These are phyloP conservation scores for Lates japonicus DNA, from an alignment of 2,797 vertebrate genomes.

Conservation along the genomic window DNA sequence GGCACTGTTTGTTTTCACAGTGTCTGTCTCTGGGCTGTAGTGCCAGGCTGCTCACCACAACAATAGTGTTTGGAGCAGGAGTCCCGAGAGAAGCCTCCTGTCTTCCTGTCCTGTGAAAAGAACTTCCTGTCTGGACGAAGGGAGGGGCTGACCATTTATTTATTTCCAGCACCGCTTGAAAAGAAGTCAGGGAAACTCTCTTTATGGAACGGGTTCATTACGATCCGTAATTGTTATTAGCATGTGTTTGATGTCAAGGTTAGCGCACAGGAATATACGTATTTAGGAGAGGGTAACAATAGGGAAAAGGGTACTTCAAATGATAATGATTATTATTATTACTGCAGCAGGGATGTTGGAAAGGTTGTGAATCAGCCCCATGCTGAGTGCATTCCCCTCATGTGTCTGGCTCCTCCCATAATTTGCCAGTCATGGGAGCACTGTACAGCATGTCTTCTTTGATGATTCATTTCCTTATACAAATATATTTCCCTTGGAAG, in stretches of 20 bases:
- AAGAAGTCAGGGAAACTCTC: slow-evolving; percentile 85
- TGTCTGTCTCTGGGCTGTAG: slow-evolving; percentile 82
- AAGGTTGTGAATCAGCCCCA: slow-evolving; percentile 72
- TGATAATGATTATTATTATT: slow-evolving; percentile 85
- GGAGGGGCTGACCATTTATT: slow-evolving; percentile 83
- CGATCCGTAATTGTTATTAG: slow-evolving; percentile 83
- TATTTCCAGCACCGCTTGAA: slow-evolving; percentile 85
- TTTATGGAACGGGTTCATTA: slow-evolving; percentile 76
- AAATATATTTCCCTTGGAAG: slow-evolving; percentile 37
- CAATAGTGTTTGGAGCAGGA: slow-evolving; percentile 89
- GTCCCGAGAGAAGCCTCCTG: slow-evolving; percentile 87
- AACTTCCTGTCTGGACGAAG: slow-evolving; percentile 85
- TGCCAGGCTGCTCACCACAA: slow-evolving; percentile 86
- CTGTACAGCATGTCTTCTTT: slow-evolving; percentile 40
- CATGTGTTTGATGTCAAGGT: slow-evolving; percentile 85
- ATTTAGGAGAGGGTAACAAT: slow-evolving; percentile 82
- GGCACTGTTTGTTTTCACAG: slow-evolving; percentile 86
- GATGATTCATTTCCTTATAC: slow-evolving; percentile 60
- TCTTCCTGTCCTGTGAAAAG: slow-evolving; percentile 88
- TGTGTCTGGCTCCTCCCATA: slow-evolving; percentile 67
- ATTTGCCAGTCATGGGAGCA: slow-evolving; percentile 51
- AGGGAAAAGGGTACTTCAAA: slow-evolving; percentile 83
- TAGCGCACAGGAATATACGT: slow-evolving; percentile 63
- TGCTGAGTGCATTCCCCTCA: slow-evolving; percentile 70
- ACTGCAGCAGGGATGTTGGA: slow-evolving; percentile 79